Conservation (phyloP, 2,888 invertebrate genomes). For the Brachypalpus laphriformis region DNA sequence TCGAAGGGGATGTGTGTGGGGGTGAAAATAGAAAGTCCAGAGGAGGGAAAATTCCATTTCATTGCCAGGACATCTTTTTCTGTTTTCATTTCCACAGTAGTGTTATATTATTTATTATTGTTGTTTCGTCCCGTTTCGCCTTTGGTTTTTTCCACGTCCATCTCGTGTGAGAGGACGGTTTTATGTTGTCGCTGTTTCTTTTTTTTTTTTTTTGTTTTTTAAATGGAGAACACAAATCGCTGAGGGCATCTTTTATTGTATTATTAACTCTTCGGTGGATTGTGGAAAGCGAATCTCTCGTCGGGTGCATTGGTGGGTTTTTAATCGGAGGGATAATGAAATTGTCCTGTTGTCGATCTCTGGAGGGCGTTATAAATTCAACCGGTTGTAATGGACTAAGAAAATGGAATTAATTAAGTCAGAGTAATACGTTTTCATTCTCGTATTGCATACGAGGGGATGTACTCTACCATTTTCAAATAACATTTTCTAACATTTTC, state of each 20-base stretch:
- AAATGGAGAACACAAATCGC: conserved; percentile 60
- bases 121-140: neutral
- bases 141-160: conserved; percentile 4
- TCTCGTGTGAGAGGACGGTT: neutral
- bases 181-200: neutral
- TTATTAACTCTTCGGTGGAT: conserved; percentile 73
- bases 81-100: conserved; percentile 31
- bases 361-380: conserved; percentile 46
- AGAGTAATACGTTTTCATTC: neutral
- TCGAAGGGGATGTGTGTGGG: neutral
- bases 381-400: conserved; percentile 14
- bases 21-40: neutral
- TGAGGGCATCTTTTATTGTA: conserved; percentile 65
- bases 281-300: conserved; percentile 44
- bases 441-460: too few species aligned
- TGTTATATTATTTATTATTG: conserved; percentile 52
- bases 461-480: too few species aligned
- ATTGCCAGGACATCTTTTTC: conserved; percentile 54
- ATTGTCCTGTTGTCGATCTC: conserved; percentile 52
- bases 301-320: conserved; percentile 5
- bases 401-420: conserved; percentile 15
- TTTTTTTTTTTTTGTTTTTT: conserved; percentile 28
- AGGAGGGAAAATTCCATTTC: conserved; percentile 34
- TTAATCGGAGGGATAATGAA: conserved; percentile 60
- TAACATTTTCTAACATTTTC: too few species aligned